Evolutionary conservation across 2,113 vertebrate species (phyloP).

Genomic region (Euleptes europaea): DNA sequence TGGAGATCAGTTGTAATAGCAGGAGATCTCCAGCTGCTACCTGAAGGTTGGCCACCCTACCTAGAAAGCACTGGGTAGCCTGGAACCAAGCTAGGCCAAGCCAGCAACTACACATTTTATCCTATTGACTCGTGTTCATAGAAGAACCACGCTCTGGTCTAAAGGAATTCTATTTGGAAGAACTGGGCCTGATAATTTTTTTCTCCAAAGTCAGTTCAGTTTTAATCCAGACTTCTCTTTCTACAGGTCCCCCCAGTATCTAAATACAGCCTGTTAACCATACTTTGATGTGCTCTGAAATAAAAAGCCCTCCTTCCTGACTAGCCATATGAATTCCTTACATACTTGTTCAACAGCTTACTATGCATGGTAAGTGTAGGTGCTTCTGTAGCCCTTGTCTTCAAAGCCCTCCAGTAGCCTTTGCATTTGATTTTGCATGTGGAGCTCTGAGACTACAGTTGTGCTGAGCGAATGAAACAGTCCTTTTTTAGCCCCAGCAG

Average conservation of each 20-base stretch:
- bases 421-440: background rate
- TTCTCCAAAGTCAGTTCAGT: background rate
- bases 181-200: background rate
- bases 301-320: conserved; percentile 16
- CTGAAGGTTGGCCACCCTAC: too few species aligned
- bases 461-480: conserved; percentile 34
- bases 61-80: too few species aligned
- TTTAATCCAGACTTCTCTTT: background rate
- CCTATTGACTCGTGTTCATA: too few species aligned
- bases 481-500: background rate
- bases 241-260: conserved; percentile 14
- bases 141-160: too few species aligned
- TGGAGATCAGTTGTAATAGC: too few species aligned
- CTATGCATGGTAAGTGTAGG: background rate
- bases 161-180: too few species aligned
- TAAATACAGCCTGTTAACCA: background rate
- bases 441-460: conserved; percentile 19
- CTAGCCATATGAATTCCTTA: background rate
- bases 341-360: background rate
- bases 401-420: conserved; percentile 12
- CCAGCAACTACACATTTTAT: too few species aligned
- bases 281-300: conserved; percentile 6
- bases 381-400: background rate
- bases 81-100: too few species aligned
- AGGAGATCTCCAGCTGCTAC: too few species aligned